Base-by-base conservation (phyloP, 2,888 invertebrate species). In the Clepsis dumicolana region DNA sequence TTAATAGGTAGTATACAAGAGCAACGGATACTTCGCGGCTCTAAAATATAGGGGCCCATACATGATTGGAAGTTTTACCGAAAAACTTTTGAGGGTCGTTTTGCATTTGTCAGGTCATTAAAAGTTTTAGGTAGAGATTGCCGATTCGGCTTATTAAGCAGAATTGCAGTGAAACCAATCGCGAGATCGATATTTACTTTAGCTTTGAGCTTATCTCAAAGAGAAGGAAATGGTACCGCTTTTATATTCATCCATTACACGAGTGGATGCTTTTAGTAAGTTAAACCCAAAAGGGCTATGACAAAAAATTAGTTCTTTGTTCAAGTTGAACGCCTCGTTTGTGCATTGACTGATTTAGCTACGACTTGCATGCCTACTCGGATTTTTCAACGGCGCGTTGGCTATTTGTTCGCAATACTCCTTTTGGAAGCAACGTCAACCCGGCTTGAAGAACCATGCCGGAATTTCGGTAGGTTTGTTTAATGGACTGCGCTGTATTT, bases 31-130 rank as follows among this genome's bases (percentile, higher is more conserved):
- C 29, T 29, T 35, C 35, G 12, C 35, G 1, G n/a, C 16, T 4
- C 16, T 44, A 44, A 21, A 12, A 12, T 48, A 24, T 18, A 48
- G 7, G 21, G 1, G 12, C 12, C 21, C 21, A 48, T 48, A 21
- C 48, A 48, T 48, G 18, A n/a, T 48, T 21, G 12, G 48, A 48
- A 48, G 48, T 48, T 48, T 21, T 12, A n/a, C 48, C 48, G 21
- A 48, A 48, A 12, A 48, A 48, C 1, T 48, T 21, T 48, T 21
- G 12, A 12, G 21, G 21, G 3, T 12, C 12, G 21, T 48, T 48
- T 52, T 52, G 52, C 52, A 52, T 52, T 52, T 52, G 52, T 52
- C 52, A 52, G 52, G 7, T 52, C 52, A 52, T 52, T 52, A 52
- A 52, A 52, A 52, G n/a, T 52, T 52, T 52, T 25, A 25, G 52